Conservation (phyloP, 2,797 vertebrate species). For the Acanthis flammea region DNA sequence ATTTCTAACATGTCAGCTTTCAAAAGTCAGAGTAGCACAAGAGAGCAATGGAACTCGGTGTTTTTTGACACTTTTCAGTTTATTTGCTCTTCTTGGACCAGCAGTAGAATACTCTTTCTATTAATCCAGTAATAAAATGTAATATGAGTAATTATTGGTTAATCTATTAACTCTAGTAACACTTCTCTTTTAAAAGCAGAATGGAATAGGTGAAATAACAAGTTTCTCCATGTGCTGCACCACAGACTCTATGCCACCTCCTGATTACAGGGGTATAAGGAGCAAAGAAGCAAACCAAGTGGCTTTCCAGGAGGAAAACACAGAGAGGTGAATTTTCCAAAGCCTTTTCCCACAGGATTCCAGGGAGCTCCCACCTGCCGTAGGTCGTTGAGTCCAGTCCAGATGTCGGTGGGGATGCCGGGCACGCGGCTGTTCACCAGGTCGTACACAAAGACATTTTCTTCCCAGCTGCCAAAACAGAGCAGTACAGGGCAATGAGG, state of each 20-base stretch:
- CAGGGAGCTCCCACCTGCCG: slow-evolving; percentile 73
- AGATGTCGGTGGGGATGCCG: slow-evolving; percentile 81
- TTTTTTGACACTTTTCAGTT: neutral
- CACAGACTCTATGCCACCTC: neutral
- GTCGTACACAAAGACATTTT: slow-evolving; percentile 83
- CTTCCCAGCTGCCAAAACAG: slow-evolving; percentile 78
- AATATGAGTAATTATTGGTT: neutral
- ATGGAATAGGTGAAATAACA: neutral
- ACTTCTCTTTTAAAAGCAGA: neutral
- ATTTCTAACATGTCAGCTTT: neutral
- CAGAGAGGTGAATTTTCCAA: neutral
- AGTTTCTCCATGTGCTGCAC: rapidly evolving
- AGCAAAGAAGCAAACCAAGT: neutral
- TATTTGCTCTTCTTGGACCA: neutral
- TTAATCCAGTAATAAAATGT: neutral
- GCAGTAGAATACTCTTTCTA: neutral
- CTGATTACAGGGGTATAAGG: neutral
- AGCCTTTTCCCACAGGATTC: rapidly evolving
- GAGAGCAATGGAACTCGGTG: neutral
- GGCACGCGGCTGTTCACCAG: slow-evolving; percentile 83
- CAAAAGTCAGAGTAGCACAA: neutral
- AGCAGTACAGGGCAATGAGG: rapidly evolving
- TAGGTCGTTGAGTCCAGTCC: slow-evolving; percentile 80
- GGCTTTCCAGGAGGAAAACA: neutral
- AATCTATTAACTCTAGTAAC: neutral